Evolutionary conservation across 1,140 invertebrate genomes (phyloP), one percentile per base, ranked within the genome.

Genomic region (Idris sp.): DNA sequence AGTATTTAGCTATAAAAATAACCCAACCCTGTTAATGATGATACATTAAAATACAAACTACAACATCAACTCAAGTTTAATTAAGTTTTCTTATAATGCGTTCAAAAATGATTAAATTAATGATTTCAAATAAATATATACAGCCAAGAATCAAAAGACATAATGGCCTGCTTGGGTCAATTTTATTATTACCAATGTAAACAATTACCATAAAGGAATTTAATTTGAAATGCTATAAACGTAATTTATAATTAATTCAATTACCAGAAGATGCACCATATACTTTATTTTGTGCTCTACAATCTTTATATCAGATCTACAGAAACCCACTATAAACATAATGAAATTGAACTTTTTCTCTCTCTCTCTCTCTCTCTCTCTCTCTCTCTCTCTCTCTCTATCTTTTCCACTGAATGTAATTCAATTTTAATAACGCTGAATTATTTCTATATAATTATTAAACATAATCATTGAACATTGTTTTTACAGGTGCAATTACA

Each of bases 371-470:
- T n/a, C n/a, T n/a, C n/a, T n/a, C n/a, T n/a, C n/a, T n/a, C n/a
- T n/a, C n/a, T n/a, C n/a, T n/a, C n/a, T n/a, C n/a, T n/a, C n/a
- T 22, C 36, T 22, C 30, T n/a, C n/a, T n/a, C n/a, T n/a, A n/a
- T n/a, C n/a, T n/a, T n/a, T n/a, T n/a, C n/a, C n/a, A n/a, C n/a
- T 9, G 38, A n/a, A 11, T 35, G 44, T 67, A 74, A 67, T 61
- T 65, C 53, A 61, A 46, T 59, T 67, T 65, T 54, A 67, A 67
- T 67, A 74, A 67, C 62, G 9, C 41, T 62, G 54, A 74, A 74
- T 74, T 67, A 74, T 74, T 74, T 74, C 61, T 67, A 67, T 74
- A 67, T 67, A 74, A 74, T 74, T 74, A 74, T 67, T 61, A 74
- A 67, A 67, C 61, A 74, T 67, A 67, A 67, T 62, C 71, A 61